A percentile compares a stretch with the other conserved stretches of the same genome.
phyloP scores from a whole-genome alignment of 2,113 vertebrate species.

The Varanus salvator region DNA sequence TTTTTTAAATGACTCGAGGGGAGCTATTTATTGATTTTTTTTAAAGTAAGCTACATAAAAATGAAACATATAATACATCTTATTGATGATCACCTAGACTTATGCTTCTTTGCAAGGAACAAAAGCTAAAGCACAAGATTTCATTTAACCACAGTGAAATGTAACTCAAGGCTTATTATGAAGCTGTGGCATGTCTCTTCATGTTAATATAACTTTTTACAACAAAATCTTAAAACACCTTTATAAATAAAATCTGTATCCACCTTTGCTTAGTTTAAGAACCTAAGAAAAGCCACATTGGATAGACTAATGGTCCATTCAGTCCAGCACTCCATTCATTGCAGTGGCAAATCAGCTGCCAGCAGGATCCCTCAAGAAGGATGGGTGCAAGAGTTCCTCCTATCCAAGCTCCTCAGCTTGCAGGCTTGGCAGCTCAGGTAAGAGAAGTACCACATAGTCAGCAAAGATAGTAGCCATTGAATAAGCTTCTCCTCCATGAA shows the following conservation, averaged over 20 bases:
- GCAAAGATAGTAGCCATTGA: no score
- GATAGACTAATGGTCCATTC: no score
- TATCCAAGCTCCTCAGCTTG: no score
- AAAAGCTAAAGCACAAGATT: background rate
- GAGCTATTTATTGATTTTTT: background rate
- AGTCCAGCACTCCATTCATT: no score
- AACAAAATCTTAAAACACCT: background rate
- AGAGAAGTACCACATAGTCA: no score
- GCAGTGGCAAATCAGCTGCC: no score
- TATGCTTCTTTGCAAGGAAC: background rate
- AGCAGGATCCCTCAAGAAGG: no score
- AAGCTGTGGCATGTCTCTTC: background rate
- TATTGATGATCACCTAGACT: background rate
- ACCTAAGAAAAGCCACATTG: no score
- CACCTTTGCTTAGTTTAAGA: background rate
- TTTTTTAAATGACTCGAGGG: background rate
- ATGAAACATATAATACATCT: conserved; percentile 1
- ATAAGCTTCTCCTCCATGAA: no score
- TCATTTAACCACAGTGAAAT: conserved; percentile 6
- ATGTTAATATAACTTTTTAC: background rate
- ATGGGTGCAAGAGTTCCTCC: no score
- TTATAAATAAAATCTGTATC: background rate
- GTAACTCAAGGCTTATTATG: background rate
- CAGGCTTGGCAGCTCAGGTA: no score
- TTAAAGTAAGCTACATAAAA: background rate